These are phyloP conservation scores for Eretmodus cyanostictus DNA, from an alignment of 2,113 vertebrate species.

Conservation along the genomic window DNA sequence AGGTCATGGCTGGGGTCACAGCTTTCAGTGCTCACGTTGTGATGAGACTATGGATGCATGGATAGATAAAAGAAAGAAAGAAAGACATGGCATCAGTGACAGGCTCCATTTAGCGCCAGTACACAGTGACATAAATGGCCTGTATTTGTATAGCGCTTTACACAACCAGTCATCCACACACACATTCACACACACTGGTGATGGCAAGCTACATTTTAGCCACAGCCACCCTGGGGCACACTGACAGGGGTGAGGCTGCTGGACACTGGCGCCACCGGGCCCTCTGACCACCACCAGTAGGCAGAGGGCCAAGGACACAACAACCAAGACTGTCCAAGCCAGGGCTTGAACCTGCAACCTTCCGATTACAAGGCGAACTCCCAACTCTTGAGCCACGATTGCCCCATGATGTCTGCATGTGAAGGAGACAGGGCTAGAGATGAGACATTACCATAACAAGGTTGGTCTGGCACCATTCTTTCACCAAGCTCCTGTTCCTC, in stretches of 20 bases:
- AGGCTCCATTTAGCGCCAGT: not conserved
- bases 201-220: not conserved
- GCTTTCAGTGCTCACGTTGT: conserved; percentile 29
- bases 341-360: not conserved
- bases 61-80: not conserved
- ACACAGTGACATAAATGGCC: not conserved
- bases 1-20: conserved; percentile 31
- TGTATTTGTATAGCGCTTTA: not conserved
- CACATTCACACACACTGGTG: not conserved
- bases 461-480: conserved; percentile 75
- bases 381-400: not conserved
- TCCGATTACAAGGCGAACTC: not conserved
- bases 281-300: not conserved
- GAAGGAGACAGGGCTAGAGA: not conserved
- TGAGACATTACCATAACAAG: conserved; percentile 63
- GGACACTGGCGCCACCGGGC: not conserved
- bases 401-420: not conserved
- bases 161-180: not conserved
- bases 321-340: accelerated
- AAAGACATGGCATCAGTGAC: not conserved
- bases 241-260: not conserved
- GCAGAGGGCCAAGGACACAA: not conserved
- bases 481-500: conserved; percentile 86
- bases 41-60: conserved; percentile 21
- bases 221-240: not conserved